Base-by-base conservation (phyloP, 2,797 vertebrate genomes). In the Dicrostonyx torquatus region DNA sequence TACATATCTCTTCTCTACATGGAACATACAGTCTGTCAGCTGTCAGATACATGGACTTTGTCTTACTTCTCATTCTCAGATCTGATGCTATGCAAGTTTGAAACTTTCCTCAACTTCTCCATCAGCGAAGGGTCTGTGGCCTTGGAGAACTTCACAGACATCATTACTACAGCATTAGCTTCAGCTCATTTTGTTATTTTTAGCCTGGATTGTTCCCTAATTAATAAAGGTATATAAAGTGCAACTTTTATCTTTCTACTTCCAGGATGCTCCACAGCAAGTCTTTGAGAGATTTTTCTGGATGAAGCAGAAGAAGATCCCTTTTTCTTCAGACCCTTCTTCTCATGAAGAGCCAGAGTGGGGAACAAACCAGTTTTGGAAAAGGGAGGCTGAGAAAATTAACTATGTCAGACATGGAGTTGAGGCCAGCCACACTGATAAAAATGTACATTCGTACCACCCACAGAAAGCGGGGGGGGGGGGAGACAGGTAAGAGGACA, bases 301-400 rank as follows among this genome's bases (percentile, higher is more conserved):
- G 77, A 68, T 26, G 13, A 62, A 91, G 43, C 77, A 5, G 62
- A 91, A 83, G 70, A 94, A 89, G 77, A 73, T 7, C 53, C 87
- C 12, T 75, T 75, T 94, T 45, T 79, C 9, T 58, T 84, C 24
- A 73, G 31, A 66, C 3, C 18, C 18, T 24, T 82, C n/a, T 17
- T 87, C 14, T 50, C 11, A 68, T 31, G 60, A 89, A 95, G 37
- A 95, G 37, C 4, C 64, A 92, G 48, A 6, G 50, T 70, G 18
- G 22, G 26, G 26, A 55, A 92, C 79, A 43, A 66, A 53, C 9
- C 62, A 22, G 48, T 78, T 95, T 95, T 53, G 24, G 43, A 40
- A 93, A 90, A 68, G 45, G 89, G 2, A 90, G n/a, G 62, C 9
- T 68, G 92, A 20, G 53, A 85, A 66, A 95, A 43, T 64, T 11